These are phyloP conservation scores for Propithecus coquereli DNA, from an alignment of 2,113 vertebrate genomes.

Conservation along the genomic window DNA sequence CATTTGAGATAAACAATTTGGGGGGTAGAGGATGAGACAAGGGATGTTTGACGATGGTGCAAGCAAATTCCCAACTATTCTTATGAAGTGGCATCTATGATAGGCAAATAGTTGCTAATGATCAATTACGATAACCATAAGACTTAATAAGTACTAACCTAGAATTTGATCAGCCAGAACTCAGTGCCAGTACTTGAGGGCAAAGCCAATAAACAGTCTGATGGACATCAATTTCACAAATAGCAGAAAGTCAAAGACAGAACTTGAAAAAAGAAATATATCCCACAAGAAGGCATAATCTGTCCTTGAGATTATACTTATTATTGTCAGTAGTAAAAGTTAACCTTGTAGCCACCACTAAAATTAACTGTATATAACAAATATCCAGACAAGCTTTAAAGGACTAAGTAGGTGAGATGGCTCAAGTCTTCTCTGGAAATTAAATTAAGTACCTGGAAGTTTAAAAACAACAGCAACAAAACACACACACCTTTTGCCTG, in stretches of 20 bases:
- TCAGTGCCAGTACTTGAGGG: not conserved
- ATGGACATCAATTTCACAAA: not conserved
- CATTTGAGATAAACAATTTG: not conserved
- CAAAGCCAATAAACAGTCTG: not conserved
- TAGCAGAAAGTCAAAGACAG: not conserved
- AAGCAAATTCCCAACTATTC: not conserved
- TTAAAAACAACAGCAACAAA: not conserved
- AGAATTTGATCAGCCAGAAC: conserved; percentile 1
- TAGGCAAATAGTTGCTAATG: not conserved
- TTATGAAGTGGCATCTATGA: not conserved
- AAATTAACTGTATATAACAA: not conserved
- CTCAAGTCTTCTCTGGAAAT: conserved; percentile 3
- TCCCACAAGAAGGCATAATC: not conserved
- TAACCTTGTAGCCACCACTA: not conserved
- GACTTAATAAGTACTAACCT: not conserved
- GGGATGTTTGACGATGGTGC: not conserved
- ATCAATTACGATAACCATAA: not conserved
- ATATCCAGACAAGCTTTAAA: conserved; percentile 18
- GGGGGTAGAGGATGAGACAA: not conserved
- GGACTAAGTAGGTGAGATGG: not conserved
- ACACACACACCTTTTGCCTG: not conserved
- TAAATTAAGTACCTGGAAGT: not conserved
- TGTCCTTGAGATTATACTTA: not conserved
- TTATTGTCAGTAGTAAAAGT: not conserved
- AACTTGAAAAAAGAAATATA: not conserved